These are phyloP conservation scores for Allobates femoralis DNA, from an alignment of 2,797 vertebrate species.

Conservation along the genomic window DNA sequence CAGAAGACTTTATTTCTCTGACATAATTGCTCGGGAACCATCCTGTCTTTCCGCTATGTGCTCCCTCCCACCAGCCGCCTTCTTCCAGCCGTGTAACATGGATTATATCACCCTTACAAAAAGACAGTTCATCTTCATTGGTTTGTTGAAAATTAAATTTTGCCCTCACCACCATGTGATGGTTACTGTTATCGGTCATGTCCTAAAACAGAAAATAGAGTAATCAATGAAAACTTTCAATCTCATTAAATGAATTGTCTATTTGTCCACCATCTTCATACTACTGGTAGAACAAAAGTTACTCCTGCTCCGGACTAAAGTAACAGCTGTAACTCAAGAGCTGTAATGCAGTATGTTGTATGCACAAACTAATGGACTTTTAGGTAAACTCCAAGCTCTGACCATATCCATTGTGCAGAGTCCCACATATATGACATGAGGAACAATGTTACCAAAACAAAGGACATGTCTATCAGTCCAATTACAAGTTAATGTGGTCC, in stretches of 20 bases:
- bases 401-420: no score
- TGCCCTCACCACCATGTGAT: constrained; percentile 90
- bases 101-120: constrained; percentile 94
- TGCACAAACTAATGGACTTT: no score
- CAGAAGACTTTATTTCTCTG: constrained; percentile 93
- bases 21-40: constrained; percentile 99
- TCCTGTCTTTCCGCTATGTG: constrained; percentile 86
- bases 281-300: neutral
- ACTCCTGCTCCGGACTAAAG: neutral
- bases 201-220: constrained; percentile 77
- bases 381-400: no score
- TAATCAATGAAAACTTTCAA: neutral
- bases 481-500: neutral
- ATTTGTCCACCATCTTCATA: neutral
- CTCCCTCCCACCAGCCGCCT: constrained; percentile 98
- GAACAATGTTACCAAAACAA: no score
- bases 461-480: no score
- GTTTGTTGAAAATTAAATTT: constrained; percentile 98
- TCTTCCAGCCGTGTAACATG: constrained; percentile 94
- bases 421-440: no score
- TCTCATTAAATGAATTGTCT: neutral
- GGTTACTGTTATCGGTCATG: constrained; percentile 95
- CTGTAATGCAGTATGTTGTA: neutral
- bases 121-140: constrained; percentile 97
- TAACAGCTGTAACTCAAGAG: neutral